Evolutionary conservation across 2,888 invertebrate species (phyloP).

Genomic region (Lumbricus terrestris): DNA sequence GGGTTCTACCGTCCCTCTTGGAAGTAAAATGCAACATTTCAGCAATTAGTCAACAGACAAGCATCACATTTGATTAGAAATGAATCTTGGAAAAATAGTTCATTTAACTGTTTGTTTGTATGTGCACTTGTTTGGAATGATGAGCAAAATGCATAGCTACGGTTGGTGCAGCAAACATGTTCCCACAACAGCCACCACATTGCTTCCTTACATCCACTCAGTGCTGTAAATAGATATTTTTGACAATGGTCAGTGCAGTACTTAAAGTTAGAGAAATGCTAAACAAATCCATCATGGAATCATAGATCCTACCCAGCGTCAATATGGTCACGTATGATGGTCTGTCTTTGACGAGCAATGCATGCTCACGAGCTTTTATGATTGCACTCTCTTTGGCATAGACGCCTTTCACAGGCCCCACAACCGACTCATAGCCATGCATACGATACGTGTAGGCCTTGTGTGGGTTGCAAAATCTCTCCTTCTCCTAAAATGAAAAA

Average conservation of each 20-base stretch:
- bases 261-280: background rate
- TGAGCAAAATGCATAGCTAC: no score
- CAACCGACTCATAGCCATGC: constrained; percentile 81
- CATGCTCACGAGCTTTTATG: constrained; percentile 77
- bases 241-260: background rate
- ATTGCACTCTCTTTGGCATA: constrained; percentile 63
- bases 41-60: no score
- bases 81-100: no score
- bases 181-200: no score
- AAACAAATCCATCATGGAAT: background rate
- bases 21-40: no score
- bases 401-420: constrained; percentile 77
- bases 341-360: constrained; percentile 75
- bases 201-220: no score
- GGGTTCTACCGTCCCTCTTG: no score
- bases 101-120: no score
- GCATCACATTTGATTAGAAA: no score
- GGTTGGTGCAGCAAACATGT: no score
- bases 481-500: constrained; percentile 69
- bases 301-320: constrained; percentile 68
- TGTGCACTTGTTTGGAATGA: no score
- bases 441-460: constrained; percentile 86
- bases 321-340: constrained; percentile 88
- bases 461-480: constrained; percentile 83
- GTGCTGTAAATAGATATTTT: background rate